These are phyloP conservation scores for Gambusia holbrooki DNA, from an alignment of 2,113 vertebrate species.

Conservation along the genomic window DNA sequence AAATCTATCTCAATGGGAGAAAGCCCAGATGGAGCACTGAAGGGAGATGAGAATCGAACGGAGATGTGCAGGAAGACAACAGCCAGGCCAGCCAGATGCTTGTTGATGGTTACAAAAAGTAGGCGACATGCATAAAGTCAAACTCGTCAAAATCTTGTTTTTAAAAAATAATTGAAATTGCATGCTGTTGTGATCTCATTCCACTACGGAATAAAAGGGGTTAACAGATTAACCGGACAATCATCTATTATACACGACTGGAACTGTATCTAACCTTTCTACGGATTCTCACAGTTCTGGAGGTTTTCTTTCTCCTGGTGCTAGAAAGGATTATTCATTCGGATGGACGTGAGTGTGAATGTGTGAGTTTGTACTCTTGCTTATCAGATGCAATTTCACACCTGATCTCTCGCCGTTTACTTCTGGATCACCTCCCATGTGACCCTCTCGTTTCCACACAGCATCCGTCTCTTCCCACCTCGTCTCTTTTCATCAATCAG, in stretches of 20 bases:
- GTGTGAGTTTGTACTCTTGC: conserved; percentile 30
- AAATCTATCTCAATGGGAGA: too few relatives aligned
- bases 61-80: too few relatives aligned
- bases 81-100: too few relatives aligned
- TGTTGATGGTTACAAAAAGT: too few relatives aligned
- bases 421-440: conserved; percentile 47
- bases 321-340: conserved; percentile 4
- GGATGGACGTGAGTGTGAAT: conserved; percentile 29
- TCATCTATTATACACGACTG: not conserved
- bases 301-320: not conserved
- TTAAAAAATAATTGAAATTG: too few relatives aligned
- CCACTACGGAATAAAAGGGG: not conserved
- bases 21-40: too few relatives aligned
- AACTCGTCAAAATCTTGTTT: too few relatives aligned
- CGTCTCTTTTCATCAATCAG: conserved; percentile 15
- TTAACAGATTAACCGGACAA: not conserved
- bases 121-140: too few relatives aligned
- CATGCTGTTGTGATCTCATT: too few relatives aligned
- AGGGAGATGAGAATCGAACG: too few relatives aligned
- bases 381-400: conserved; percentile 39
- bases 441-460: conserved; percentile 8
- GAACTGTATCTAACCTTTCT: conserved; percentile 11
- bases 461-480: not conserved
- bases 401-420: conserved; percentile 42
- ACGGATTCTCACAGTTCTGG: not conserved